These are phyloP conservation scores for Paracanthobrama guichenoti DNA, from an alignment of 2,113 vertebrate genomes.

Conservation along the genomic window DNA sequence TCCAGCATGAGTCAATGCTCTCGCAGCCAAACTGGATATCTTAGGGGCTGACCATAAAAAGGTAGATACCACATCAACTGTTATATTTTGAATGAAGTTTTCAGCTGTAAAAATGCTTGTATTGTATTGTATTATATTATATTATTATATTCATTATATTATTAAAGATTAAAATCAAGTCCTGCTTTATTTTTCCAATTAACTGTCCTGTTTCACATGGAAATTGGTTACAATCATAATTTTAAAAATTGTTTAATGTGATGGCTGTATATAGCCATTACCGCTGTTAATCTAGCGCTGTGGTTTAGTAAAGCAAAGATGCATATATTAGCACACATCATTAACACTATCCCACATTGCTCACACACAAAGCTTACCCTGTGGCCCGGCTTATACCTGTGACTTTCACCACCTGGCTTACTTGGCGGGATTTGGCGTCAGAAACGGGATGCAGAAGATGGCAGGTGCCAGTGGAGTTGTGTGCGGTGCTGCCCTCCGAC, in stretches of 20 bases:
- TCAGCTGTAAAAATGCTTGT: no score
- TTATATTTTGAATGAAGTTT: no score
- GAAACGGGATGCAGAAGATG: conserved; percentile 14
- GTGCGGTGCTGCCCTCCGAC: neutral
- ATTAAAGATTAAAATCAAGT: neutral
- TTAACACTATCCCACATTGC: neutral
- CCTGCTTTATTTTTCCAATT: neutral
- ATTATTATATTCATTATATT: no score
- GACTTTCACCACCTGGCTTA: conserved; percentile 53
- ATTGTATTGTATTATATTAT: no score
- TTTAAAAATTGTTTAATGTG: neutral
- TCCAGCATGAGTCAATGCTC: conserved; percentile 9
- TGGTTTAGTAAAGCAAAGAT: neutral
- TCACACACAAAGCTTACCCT: conserved; percentile 1
- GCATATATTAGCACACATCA: conserved; percentile 35
- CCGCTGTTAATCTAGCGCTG: neutral
- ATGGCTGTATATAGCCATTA: neutral
- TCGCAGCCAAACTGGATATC: neutral
- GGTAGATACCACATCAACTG: no score
- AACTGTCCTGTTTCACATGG: neutral
- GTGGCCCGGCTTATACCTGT: conserved; percentile 27
- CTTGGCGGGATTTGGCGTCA: conserved; percentile 31
- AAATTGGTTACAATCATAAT: neutral
- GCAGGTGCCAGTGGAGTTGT: conserved; percentile 22
- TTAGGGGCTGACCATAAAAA: conserved; percentile 13